Percentiles rank a stretch among this genome's conserved stretches.
Evolutionary conservation across 2,113 vertebrate genomes (phyloP).

Genomic region (Psittacula cyanocephala): DNA sequence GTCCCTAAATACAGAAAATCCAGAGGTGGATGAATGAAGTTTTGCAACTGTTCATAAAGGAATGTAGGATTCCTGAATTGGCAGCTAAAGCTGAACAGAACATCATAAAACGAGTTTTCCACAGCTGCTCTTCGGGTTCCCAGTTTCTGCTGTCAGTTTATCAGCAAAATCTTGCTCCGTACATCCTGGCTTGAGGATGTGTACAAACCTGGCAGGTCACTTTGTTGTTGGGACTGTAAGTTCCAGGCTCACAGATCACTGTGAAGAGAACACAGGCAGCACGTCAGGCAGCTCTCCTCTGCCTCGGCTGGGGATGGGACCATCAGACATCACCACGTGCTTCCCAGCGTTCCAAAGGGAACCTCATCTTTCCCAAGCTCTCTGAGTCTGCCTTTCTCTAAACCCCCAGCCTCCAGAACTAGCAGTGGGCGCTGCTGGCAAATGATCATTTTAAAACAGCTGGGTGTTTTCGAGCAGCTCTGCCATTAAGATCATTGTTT

Average conservation of each 20-base stretch:
- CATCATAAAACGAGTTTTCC: not conserved
- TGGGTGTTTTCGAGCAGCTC: not conserved
- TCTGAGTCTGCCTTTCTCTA: not conserved
- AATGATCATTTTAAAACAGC: not conserved
- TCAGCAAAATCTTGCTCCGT: constrained; percentile 72
- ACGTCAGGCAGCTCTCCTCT: not conserved
- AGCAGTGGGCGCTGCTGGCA: not conserved
- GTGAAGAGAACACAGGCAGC: constrained; percentile 17
- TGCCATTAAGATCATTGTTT: not conserved
- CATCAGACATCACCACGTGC: not conserved
- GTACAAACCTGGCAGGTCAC: constrained; percentile 65
- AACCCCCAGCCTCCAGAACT: rapidly evolving
- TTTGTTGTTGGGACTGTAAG: constrained; percentile 67
- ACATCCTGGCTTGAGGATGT: not conserved
- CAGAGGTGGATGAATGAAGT: not conserved
- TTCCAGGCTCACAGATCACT: constrained; percentile 77
- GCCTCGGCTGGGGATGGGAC: rapidly evolving
- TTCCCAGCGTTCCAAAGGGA: not conserved
- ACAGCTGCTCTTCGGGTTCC: not conserved
- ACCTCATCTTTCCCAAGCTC: not conserved
- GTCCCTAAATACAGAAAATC: not conserved
- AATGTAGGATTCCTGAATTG: rapidly evolving
- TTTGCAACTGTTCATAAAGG: not conserved
- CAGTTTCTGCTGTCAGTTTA: not conserved
- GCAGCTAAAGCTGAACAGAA: not conserved